A percentile compares a stretch with the other conserved stretches of the same genome.
phyloP scores from a whole-genome alignment of 2,113 vertebrate species.

The Baryphthengus martii region DNA sequence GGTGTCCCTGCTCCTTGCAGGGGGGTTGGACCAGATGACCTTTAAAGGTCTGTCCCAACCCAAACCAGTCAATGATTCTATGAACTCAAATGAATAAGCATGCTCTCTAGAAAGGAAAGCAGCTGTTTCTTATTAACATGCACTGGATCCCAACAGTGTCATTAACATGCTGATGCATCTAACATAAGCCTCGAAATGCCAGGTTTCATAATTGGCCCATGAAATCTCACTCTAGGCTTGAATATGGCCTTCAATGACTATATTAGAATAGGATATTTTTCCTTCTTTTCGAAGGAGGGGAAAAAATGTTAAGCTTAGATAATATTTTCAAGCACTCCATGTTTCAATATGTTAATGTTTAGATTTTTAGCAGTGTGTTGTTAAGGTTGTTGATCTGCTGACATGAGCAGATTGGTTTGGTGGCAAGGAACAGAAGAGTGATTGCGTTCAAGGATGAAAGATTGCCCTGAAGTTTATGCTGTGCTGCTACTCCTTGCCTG shows the following conservation, averaged over 20 bases:
- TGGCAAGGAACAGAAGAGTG: fast-evolving
- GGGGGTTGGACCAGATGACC: background rate
- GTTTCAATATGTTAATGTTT: background rate
- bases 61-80: background rate
- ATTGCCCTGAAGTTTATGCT: background rate
- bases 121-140: conserved; percentile 41
- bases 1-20: background rate
- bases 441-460: background rate
- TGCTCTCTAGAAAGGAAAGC: background rate
- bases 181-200: conserved; percentile 31
- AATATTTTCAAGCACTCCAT: background rate
- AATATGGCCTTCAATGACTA: background rate
- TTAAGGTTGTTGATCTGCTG: background rate
- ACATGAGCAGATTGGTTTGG: background rate
- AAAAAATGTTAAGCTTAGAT: background rate
- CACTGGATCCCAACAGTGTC: conserved; percentile 27
- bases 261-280: background rate
- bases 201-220: conserved; percentile 19
- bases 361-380: background rate
- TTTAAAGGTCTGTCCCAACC: background rate
- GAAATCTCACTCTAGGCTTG: conserved; percentile 26
- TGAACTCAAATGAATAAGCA: background rate
- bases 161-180: conserved; percentile 31
- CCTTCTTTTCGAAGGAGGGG: background rate
- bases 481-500: background rate